Percentiles rank a stretch among this genome's conserved stretches.
Conservation (phyloP, 2,888 invertebrate genomes). For the Dolichopus griseipennis region DNA sequence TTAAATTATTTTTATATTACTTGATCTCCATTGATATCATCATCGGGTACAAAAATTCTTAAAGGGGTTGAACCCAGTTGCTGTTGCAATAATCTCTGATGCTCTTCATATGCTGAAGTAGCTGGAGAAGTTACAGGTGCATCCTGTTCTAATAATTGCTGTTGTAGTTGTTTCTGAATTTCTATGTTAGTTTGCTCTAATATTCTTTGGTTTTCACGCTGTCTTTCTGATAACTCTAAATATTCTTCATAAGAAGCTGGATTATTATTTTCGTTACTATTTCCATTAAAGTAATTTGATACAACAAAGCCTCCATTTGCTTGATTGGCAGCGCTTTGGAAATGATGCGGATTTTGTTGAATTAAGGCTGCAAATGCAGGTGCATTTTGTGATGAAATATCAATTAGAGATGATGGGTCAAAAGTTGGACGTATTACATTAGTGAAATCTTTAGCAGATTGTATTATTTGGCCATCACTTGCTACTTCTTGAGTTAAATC, state of each 20-base stretch:
- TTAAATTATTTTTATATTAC: conserved; percentile 13
- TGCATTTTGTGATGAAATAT: conserved; percentile 28
- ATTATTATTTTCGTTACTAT: conserved; percentile 32
- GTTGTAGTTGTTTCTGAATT: conserved; percentile 29
- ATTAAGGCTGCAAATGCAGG: conserved; percentile 36
- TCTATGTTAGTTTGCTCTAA: conserved; percentile 31
- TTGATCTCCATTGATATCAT: conserved; percentile 28
- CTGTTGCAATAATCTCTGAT: conserved; percentile 35
- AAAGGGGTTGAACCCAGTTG: conserved; percentile 40
- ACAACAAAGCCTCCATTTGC: conserved; percentile 35
- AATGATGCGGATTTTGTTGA: conserved; percentile 32
- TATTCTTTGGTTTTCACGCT: conserved; percentile 31
- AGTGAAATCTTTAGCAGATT: conserved; percentile 35
- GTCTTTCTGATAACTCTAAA: conserved; percentile 31
- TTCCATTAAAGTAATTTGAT: conserved; percentile 35
- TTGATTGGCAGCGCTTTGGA: background rate
- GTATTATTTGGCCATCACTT: conserved; percentile 40
- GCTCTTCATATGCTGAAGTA: conserved; percentile 34
- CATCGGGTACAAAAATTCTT: conserved; percentile 47
- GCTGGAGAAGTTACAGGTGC: background rate
- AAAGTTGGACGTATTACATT: conserved; percentile 35
- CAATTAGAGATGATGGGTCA: conserved; percentile 24
- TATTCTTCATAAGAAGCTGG: conserved; percentile 34
- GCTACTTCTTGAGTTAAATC: conserved; percentile 40
- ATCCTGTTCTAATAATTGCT: conserved; percentile 19